phyloP scores from a whole-genome alignment of 2,797 vertebrate genomes.

The Acanthis flammea region DNA sequence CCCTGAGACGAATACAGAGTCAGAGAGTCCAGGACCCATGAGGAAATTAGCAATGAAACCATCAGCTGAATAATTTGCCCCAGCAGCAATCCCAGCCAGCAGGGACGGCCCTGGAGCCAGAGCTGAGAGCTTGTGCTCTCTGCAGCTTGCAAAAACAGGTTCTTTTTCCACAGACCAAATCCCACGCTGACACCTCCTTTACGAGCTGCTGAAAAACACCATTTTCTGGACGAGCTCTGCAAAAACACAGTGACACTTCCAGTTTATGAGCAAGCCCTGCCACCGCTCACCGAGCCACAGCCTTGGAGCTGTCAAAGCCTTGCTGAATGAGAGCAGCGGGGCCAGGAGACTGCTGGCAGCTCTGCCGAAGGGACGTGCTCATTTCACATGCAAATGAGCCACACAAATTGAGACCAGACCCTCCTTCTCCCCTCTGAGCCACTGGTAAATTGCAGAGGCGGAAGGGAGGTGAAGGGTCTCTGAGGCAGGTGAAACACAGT shows the following conservation, averaged over 20 bases:
- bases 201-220: constrained; percentile 7
- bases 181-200: constrained; percentile 9
- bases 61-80: not conserved
- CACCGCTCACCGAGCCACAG: not conserved
- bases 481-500: not conserved
- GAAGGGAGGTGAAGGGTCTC: not conserved
- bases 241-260: not conserved
- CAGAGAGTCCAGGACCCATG: not conserved
- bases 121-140: not conserved
- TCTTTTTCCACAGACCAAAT: not conserved
- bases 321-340: fast-evolving
- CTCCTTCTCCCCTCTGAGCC: not conserved
- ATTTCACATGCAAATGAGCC: constrained; percentile 16
- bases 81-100: not conserved
- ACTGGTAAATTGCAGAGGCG: not conserved
- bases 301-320: not conserved
- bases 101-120: not conserved
- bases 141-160: not conserved
- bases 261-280: constrained; percentile 1
- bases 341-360: not conserved
- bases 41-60: not conserved
- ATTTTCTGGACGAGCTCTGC: not conserved
- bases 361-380: not conserved
- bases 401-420: not conserved
- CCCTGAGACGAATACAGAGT: not conserved